Percentiles rank a stretch among this genome's conserved stretches.
phyloP scores from a whole-genome alignment of 2,797 vertebrate species.

The Thalassophryne amazonica region DNA sequence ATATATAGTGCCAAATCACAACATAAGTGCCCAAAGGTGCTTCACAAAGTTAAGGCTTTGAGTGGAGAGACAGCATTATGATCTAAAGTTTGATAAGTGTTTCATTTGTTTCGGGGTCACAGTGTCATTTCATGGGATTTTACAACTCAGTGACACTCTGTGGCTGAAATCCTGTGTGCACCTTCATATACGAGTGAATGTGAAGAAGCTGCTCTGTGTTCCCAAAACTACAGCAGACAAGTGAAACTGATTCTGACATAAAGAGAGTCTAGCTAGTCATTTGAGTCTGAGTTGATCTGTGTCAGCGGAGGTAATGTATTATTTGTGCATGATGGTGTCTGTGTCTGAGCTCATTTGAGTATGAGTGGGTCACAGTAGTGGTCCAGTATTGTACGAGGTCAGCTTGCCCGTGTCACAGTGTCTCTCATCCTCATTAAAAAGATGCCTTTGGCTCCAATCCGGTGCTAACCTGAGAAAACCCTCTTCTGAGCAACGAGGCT shows the following conservation, averaged over 20 bases:
- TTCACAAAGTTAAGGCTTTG: no score
- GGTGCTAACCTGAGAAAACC: conserved; percentile 29
- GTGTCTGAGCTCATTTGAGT: not conserved
- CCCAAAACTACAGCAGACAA: conserved; percentile 11
- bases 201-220: conserved; percentile 14
- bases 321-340: conserved; percentile 3
- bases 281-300: conserved; percentile 43
- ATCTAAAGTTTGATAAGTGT: not conserved
- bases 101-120: not conserved
- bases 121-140: conserved; percentile 22
- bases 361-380: not conserved
- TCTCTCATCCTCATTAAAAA: conserved; percentile 56
- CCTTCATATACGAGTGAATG: conserved; percentile 15
- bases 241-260: conserved; percentile 49
- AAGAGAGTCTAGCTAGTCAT: conserved; percentile 36
- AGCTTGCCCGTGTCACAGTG: conserved; percentile 14
- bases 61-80: no score
- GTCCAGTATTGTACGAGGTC: conserved; percentile 20
- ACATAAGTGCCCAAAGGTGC: no score
- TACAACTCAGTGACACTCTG: not conserved
- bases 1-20: no score
- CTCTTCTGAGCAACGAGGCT: conserved; percentile 27
- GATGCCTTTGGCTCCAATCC: conserved; percentile 38
- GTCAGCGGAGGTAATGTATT: conserved; percentile 16
- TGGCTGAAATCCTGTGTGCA: not conserved